phyloP scores from a whole-genome alignment of 1,140 invertebrate genomes.

The Acromyrmex heyeri region DNA sequence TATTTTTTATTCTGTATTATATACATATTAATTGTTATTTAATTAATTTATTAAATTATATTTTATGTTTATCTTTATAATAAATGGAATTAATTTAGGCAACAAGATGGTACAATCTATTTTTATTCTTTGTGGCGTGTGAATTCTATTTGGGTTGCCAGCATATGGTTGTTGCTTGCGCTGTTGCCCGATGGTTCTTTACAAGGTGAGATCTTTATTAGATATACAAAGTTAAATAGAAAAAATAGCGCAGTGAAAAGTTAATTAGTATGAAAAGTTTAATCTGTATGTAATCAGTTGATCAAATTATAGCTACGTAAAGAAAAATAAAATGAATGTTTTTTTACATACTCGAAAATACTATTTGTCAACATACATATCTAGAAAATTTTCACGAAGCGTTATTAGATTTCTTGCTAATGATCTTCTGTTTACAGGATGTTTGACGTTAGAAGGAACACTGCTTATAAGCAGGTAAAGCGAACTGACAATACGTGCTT shows the following conservation, averaged over 20 bases:
- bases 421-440: neutral
- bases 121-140: constrained; percentile 91
- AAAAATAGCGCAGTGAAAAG: neutral
- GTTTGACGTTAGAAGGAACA: too few relatives aligned
- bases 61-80: neutral
- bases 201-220: constrained; percentile 87
- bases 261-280: neutral
- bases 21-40: neutral
- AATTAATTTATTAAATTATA: neutral
- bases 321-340: neutral
- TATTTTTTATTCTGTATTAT: constrained; percentile 9
- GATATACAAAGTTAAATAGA: neutral
- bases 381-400: neutral
- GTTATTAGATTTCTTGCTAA: neutral
- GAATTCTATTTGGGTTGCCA: constrained; percentile 93
- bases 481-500: too few relatives aligned
- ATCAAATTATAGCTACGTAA: neutral
- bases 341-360: neutral
- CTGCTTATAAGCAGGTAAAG: too few relatives aligned
- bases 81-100: constrained; percentile 81
- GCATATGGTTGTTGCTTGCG: constrained; percentile 92
- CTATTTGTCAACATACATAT: neutral
- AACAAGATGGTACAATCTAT: constrained; percentile 90
- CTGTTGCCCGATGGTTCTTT: constrained; percentile 93
- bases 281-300: neutral